Evolutionary conservation across 2,888 invertebrate genomes (phyloP).

Genomic region (Pecten maximus): DNA sequence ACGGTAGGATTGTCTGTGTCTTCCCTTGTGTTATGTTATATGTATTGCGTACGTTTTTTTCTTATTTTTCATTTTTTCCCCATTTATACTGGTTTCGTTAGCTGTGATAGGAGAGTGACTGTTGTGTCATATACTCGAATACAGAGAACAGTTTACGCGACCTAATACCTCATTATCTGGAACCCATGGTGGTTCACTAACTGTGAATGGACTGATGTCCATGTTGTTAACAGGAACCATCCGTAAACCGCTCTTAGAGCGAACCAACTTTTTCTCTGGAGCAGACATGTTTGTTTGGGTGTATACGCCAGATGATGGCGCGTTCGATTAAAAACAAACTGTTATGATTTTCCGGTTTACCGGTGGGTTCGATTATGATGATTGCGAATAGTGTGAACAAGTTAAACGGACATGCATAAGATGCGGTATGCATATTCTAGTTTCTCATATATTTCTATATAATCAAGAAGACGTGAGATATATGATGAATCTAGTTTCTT

Average conservation of each 20-base stretch:
- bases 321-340: not conserved
- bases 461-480: too few relatives aligned
- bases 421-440: too few relatives aligned
- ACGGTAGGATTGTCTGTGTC: too few relatives aligned
- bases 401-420: too few relatives aligned
- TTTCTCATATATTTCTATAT: too few relatives aligned
- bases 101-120: too few relatives aligned
- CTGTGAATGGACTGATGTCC: slow-evolving; percentile 82
- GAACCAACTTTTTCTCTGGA: slow-evolving; percentile 80
- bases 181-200: slow-evolving; percentile 84
- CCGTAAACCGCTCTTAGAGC: slow-evolving; percentile 83
- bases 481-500: too few relatives aligned
- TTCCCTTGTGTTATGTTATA: too few relatives aligned
- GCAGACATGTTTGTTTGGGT: slow-evolving; percentile 70
- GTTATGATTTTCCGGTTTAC: not conserved
- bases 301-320: not conserved
- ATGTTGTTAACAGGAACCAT: slow-evolving; percentile 82
- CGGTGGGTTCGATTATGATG: not conserved
- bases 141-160: not conserved
- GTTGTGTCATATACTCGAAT: not conserved
- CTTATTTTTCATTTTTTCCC: too few relatives aligned
- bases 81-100: too few relatives aligned
- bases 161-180: slow-evolving; percentile 83
- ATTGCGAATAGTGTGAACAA: too few relatives aligned
- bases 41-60: too few relatives aligned